phyloP scores from a whole-genome alignment of 2,797 vertebrate genomes.

The Cephalopachus bancanus region DNA sequence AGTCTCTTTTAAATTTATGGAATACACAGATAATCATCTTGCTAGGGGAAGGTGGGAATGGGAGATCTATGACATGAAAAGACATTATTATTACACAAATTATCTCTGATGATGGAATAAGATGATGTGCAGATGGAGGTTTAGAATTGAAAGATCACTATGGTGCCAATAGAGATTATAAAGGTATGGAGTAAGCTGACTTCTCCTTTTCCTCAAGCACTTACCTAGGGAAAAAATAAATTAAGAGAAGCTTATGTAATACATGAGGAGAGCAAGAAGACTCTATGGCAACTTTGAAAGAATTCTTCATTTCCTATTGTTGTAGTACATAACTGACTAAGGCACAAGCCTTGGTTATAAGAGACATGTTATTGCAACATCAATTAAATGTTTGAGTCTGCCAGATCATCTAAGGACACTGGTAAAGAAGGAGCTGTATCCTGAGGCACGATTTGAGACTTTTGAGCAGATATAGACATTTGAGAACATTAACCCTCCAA shows the following conservation, averaged over 20 bases:
- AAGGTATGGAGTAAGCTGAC: not conserved
- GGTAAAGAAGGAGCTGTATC: not conserved
- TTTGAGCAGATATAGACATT: not conserved
- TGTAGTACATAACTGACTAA: not conserved
- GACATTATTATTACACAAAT: not conserved
- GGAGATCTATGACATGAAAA: not conserved
- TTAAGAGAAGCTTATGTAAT: not conserved
- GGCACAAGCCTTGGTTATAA: not conserved
- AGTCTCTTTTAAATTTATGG: conserved; percentile 14
- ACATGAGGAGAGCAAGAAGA: not conserved
- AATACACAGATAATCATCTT: not conserved
- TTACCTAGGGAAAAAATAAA: not conserved
- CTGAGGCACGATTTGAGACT: not conserved
- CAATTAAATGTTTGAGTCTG: not conserved
- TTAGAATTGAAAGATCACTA: not conserved
- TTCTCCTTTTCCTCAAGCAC: not conserved
- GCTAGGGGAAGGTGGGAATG: not conserved
- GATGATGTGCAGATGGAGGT: not conserved
- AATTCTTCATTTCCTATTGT: not conserved
- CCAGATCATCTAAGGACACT: not conserved
- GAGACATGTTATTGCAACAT: not conserved
- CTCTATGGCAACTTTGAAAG: not conserved
- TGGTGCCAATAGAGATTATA: not conserved
- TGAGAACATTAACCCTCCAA: not conserved
- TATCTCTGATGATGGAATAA: not conserved